phyloP scores from a whole-genome alignment of 2,797 vertebrate species.

The Zalophus californianus region DNA sequence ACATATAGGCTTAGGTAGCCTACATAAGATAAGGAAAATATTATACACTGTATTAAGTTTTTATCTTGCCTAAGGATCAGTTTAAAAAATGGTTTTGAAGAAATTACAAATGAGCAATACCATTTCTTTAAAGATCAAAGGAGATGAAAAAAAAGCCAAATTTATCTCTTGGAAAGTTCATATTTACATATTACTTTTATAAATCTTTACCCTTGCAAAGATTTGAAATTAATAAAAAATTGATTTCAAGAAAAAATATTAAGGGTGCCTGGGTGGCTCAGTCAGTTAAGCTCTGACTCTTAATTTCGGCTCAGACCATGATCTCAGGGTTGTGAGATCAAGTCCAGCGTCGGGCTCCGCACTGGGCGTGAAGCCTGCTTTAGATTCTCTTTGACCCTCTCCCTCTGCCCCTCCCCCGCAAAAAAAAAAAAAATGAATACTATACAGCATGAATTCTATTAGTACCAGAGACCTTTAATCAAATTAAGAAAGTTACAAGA shows the following conservation, averaged over 20 bases:
- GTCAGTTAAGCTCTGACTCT: neutral
- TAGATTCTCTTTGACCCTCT: neutral
- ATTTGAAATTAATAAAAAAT: neutral
- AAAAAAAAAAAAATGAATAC: neutral
- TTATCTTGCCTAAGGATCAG: neutral
- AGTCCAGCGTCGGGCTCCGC: neutral
- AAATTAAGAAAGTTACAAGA: conserved; percentile 16
- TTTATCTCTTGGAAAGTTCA: neutral
- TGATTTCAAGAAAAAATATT: neutral
- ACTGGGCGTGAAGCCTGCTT: neutral
- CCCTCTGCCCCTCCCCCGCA: neutral
- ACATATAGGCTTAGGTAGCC: neutral
- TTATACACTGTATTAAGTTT: neutral
- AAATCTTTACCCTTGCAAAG: neutral
- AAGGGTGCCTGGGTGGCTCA: neutral
- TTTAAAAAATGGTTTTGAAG: neutral
- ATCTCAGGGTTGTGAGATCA: neutral
- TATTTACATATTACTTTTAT: neutral
- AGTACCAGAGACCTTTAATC: neutral
- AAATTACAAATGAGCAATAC: neutral
- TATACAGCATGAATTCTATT: neutral
- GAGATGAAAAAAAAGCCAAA: neutral
- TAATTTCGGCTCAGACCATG: neutral
- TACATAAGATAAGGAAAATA: neutral
- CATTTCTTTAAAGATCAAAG: conserved; percentile 33